These are phyloP conservation scores for Ellobius talpinus DNA, from an alignment of 2,113 vertebrate species.

Conservation along the genomic window DNA sequence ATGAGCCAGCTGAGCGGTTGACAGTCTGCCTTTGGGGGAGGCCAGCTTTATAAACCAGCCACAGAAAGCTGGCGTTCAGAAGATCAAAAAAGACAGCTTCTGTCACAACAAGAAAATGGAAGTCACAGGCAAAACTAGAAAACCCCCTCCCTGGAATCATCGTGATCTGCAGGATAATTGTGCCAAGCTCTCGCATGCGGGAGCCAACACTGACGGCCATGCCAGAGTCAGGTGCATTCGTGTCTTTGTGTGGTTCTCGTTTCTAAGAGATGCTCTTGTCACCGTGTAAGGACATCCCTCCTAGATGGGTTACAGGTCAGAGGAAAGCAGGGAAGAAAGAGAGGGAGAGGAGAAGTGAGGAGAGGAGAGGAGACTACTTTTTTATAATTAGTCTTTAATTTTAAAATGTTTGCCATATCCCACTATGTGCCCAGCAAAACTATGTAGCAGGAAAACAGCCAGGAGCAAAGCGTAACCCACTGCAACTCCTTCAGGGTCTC, in stretches of 20 bases:
- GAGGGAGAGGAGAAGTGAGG: not conserved
- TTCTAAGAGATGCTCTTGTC: slow-evolving; percentile 77
- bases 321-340: not conserved
- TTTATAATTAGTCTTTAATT: not conserved
- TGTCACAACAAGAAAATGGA: slow-evolving; percentile 70
- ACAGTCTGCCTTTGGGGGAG: slow-evolving; percentile 55
- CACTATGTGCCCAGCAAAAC: not conserved
- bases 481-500: not conserved
- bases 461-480: not conserved
- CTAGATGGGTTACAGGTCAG: not conserved
- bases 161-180: slow-evolving; percentile 80
- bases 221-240: slow-evolving; percentile 81
- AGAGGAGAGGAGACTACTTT: not conserved
- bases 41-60: slow-evolving; percentile 53
- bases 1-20: slow-evolving; percentile 71
- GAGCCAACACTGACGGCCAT: slow-evolving; percentile 76
- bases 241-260: slow-evolving; percentile 83
- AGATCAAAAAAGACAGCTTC: slow-evolving; percentile 64
- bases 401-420: not conserved
- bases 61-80: slow-evolving; percentile 68
- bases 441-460: not conserved
- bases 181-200: slow-evolving; percentile 76
- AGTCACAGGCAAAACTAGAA: slow-evolving; percentile 80
- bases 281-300: not conserved
- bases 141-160: slow-evolving; percentile 79